A percentile compares a stretch with the other conserved stretches of the same genome.
These are phyloP conservation scores for Acanthosepion lycidas DNA, from an alignment of 2,888 invertebrate genomes.

Conservation along the genomic window DNA sequence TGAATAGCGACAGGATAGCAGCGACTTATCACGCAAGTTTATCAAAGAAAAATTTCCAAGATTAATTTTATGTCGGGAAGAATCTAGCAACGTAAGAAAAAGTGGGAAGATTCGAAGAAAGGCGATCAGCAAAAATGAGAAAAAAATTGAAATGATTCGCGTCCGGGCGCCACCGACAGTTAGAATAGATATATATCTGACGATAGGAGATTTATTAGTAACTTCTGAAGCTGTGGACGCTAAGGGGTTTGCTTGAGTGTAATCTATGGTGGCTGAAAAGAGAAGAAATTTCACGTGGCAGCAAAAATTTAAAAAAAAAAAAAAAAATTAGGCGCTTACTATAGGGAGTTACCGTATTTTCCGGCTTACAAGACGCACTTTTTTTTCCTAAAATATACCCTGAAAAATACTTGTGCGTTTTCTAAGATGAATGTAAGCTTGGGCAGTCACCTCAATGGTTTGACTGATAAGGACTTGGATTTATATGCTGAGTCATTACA, in stretches of 20 bases:
- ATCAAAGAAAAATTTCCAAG: not conserved
- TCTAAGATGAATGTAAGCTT: too few relatives aligned
- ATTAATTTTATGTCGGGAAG: not conserved
- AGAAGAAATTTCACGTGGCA: not conserved
- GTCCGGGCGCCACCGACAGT: conserved; percentile 8
- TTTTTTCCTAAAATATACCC: too few relatives aligned
- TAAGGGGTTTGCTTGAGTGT: not conserved
- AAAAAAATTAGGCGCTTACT: too few relatives aligned
- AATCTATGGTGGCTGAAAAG: not conserved
- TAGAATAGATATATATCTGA: conserved; percentile 8
- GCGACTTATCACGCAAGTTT: not conserved
- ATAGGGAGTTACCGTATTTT: too few relatives aligned
- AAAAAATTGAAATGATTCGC: conserved; percentile 18
- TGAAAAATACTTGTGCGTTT: too few relatives aligned
- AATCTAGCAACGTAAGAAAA: not conserved
- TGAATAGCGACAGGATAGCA: not conserved
- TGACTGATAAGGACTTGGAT: too few relatives aligned
- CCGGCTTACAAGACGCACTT: too few relatives aligned
- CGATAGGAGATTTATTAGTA: not conserved
- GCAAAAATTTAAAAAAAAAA: not conserved
- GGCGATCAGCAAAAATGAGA: not conserved
- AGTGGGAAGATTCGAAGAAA: conserved; percentile 16
- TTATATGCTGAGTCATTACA: too few relatives aligned
- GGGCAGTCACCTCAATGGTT: too few relatives aligned
- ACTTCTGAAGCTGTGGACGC: not conserved